Conservation (phyloP, 1,140 invertebrate genomes). For the Calliopsis andreniformis region DNA sequence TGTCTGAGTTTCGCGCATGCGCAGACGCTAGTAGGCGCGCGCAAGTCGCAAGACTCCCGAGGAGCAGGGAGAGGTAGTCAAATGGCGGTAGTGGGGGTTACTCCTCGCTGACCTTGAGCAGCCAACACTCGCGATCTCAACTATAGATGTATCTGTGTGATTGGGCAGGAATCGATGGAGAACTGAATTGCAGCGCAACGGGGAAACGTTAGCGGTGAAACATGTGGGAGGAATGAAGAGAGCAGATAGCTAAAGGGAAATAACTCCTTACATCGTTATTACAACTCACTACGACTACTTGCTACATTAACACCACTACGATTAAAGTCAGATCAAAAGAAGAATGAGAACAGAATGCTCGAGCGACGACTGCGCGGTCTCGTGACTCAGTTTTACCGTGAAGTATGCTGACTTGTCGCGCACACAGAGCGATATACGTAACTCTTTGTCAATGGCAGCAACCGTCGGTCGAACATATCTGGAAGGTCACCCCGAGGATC, state of each 20-base stretch:
- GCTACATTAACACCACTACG: constrained; percentile 44
- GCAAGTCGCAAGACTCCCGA: too few relatives aligned
- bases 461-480: background rate
- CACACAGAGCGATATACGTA: too few relatives aligned
- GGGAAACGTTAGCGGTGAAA: background rate
- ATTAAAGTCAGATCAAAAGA: background rate
- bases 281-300: constrained; percentile 39
- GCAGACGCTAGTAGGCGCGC: too few relatives aligned
- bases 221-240: constrained; percentile 2
- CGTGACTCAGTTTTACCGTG: too few relatives aligned
- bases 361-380: background rate
- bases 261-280: background rate
- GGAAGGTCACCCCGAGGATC: background rate
- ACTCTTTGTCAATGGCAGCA: too few relatives aligned
- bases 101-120: too few relatives aligned
- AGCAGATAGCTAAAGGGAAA: constrained; percentile 15
- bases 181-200: background rate
- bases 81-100: too few relatives aligned
- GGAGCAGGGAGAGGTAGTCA: too few relatives aligned
- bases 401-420: background rate
- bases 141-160: background rate
- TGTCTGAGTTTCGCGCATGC: too few relatives aligned
- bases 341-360: background rate
- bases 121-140: too few relatives aligned
- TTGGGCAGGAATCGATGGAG: background rate